Evolutionary conservation across 2,797 vertebrate species (phyloP).

Genomic region (Falco cherrug): DNA sequence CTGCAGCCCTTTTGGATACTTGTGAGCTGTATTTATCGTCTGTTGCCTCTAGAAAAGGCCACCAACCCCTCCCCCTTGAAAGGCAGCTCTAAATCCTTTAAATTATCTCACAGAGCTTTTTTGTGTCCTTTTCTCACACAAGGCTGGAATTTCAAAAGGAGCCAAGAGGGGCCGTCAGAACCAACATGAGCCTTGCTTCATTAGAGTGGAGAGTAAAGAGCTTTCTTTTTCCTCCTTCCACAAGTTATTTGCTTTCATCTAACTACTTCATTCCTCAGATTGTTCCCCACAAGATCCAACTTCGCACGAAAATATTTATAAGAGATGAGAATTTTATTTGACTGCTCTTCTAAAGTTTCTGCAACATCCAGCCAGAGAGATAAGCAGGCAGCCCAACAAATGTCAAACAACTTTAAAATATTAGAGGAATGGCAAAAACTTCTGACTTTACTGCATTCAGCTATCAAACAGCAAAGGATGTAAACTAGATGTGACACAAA

Average conservation of each 20-base stretch:
- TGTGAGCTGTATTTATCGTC: background rate
- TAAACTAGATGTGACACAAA: slow-evolving; percentile 23
- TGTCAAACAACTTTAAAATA: slow-evolving; percentile 50
- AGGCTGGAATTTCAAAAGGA: slow-evolving; percentile 65
- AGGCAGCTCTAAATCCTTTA: slow-evolving; percentile 58
- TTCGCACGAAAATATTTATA: slow-evolving; percentile 56
- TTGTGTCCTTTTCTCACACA: slow-evolving; percentile 55
- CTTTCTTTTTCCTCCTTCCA: slow-evolving; percentile 36
- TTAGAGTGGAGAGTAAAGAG: slow-evolving; percentile 33
- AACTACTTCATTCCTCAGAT: slow-evolving; percentile 38
- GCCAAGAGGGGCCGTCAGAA: slow-evolving; percentile 25
- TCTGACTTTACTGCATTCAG: background rate
- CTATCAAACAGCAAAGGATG: background rate
- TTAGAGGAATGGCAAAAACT: slow-evolving; percentile 35
- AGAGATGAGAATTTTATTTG: slow-evolving; percentile 60
- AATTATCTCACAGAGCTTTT: slow-evolving; percentile 58
- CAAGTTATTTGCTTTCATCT: slow-evolving; percentile 48
- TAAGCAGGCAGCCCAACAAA: slow-evolving; percentile 53
- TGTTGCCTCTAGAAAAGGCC: slow-evolving; percentile 43
- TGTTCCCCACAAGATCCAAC: slow-evolving; percentile 24
- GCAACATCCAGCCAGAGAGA: slow-evolving; percentile 54
- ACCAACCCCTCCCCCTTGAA: slow-evolving; percentile 39
- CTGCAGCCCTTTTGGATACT: slow-evolving; percentile 19
- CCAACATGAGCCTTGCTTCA: slow-evolving; percentile 38
- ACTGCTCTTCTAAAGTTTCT: slow-evolving; percentile 59